Conservation (phyloP, 2,797 vertebrate species). For the Tapirus indicus region DNA sequence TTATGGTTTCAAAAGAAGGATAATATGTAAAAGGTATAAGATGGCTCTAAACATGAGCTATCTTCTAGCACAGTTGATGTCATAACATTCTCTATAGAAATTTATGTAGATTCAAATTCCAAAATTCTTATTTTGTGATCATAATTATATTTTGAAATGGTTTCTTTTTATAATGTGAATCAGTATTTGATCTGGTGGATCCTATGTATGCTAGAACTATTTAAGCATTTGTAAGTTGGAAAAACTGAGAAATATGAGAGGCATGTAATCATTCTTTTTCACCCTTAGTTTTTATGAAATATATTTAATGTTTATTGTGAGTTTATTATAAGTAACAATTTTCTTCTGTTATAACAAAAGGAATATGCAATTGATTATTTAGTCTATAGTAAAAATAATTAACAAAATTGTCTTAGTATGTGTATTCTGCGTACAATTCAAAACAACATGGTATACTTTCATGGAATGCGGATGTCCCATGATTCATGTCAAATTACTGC, state of each 20-base stretch:
- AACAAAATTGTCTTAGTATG: background rate
- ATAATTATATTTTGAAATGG: slow-evolving; percentile 5
- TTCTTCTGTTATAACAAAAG: background rate
- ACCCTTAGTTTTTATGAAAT: background rate
- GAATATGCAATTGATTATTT: background rate
- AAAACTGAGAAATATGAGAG: background rate
- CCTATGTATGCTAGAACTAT: background rate
- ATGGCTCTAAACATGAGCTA: background rate
- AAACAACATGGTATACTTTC: background rate
- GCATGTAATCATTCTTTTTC: background rate
- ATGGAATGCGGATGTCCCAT: background rate
- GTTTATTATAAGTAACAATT: background rate
- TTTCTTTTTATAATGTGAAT: background rate
- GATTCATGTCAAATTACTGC: background rate
- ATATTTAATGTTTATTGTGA: background rate
- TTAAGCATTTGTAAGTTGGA: background rate
- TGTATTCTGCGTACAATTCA: background rate
- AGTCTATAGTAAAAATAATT: background rate
- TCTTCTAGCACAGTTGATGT: background rate
- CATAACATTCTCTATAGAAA: background rate
- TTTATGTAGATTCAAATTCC: background rate
- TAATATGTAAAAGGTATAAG: background rate
- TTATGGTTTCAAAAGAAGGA: background rate
- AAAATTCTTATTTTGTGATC: background rate
- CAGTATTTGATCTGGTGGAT: background rate